Conservation (phyloP, 2,113 vertebrate genomes). For the Acanthisitta chloris region DNA sequence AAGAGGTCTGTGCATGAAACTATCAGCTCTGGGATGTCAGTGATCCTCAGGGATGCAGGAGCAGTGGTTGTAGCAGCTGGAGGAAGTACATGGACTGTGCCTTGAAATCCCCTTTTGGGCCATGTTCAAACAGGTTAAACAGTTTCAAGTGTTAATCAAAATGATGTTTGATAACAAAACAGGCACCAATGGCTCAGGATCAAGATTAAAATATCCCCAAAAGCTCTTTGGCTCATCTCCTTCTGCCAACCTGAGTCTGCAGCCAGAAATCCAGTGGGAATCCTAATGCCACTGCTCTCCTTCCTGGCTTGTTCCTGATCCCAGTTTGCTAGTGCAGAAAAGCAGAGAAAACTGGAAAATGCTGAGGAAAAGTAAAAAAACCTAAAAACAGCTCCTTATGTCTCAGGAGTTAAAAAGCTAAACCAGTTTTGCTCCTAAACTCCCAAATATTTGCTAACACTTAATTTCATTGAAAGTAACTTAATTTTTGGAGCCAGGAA, state of each 20-base stretch:
- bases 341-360: neutral
- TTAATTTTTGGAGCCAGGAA: neutral
- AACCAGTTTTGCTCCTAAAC: neutral
- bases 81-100: rapidly evolving
- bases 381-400: rapidly evolving
- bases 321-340: neutral
- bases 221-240: neutral
- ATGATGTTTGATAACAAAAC: rapidly evolving
- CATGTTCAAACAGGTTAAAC: rapidly evolving
- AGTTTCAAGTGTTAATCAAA: neutral
- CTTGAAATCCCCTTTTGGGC: neutral
- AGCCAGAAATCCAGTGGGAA: neutral
- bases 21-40: rapidly evolving
- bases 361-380: no score
- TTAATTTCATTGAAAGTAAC: rapidly evolving
- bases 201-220: neutral
- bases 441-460: neutral
- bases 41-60: neutral
- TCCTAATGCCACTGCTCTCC: neutral
- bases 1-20: rapidly evolving
- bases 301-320: neutral
- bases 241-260: neutral
- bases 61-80: neutral
- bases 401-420: neutral
- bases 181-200: rapidly evolving